Percentiles rank a stretch among this genome's conserved stretches.
Conservation (phyloP, 2,888 invertebrate species). For the Cacoxenus indagator region DNA sequence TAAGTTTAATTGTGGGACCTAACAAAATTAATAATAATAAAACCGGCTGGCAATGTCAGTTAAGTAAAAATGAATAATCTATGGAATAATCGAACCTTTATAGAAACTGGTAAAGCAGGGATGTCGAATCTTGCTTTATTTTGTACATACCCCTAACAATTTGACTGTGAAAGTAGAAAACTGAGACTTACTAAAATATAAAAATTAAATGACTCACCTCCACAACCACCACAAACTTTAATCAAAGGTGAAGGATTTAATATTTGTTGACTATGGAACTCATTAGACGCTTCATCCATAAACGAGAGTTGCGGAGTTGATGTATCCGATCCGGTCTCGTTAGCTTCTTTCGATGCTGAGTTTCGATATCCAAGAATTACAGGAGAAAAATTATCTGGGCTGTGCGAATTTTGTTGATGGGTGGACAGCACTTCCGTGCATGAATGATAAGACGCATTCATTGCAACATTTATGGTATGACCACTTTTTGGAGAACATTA, state of each 20-base stretch:
- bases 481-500: conserved; percentile 14
- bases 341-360: conserved; percentile 66
- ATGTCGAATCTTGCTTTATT: too few species aligned
- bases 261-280: conserved; percentile 66
- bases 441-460: conserved; percentile 93
- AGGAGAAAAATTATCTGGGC: conserved; percentile 79
- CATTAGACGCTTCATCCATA: conserved; percentile 68
- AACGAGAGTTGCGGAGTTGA: conserved; percentile 65
- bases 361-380: conserved; percentile 72
- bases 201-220: conserved; percentile 72
- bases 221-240: conserved; percentile 91
- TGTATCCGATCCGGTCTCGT: conserved; percentile 70
- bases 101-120: too few species aligned
- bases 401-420: conserved; percentile 76
- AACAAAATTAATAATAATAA: too few species aligned
- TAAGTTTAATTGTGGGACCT: too few species aligned
- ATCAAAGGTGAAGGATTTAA: conserved; percentile 71
- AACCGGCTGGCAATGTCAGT: too few species aligned
- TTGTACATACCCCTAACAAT: not conserved
- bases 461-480: conserved; percentile 74
- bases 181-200: not conserved
- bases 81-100: too few species aligned
- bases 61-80: too few species aligned
- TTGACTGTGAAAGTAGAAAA: not conserved
- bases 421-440: conserved; percentile 85